Evolutionary conservation across 2,888 invertebrate species (phyloP).

Genomic region (Andrena fulva): DNA sequence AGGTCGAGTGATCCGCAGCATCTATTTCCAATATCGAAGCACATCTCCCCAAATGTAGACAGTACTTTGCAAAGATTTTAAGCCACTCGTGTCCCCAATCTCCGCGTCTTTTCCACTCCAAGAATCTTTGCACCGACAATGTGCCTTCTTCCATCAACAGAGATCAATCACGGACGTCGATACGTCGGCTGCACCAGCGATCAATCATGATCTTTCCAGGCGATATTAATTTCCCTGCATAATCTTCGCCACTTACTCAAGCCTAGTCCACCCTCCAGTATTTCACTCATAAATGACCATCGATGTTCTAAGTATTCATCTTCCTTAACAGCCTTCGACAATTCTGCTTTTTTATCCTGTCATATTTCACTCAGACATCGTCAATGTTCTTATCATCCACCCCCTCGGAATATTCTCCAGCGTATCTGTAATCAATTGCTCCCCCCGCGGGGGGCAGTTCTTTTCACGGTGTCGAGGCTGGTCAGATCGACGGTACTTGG

Average conservation of each 20-base stretch:
- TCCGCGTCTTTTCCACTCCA: background rate
- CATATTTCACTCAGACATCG: slow-evolving; percentile 32
- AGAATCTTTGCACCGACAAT: slow-evolving; percentile 12
- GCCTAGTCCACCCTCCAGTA: background rate
- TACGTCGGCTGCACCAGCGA: background rate
- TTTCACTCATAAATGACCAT: background rate
- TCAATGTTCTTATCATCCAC: slow-evolving; percentile 36
- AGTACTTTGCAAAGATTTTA: background rate
- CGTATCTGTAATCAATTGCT: slow-evolving; percentile 46
- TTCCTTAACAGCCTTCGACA: background rate
- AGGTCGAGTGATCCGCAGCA: slow-evolving; percentile 35
- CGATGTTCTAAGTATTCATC: background rate
- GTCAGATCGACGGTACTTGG: slow-evolving; percentile 38
- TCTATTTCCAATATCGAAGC: slow-evolving; percentile 35
- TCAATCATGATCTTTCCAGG: slow-evolving; percentile 35
- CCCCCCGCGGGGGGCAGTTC: background rate
- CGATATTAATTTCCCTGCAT: slow-evolving; percentile 13
- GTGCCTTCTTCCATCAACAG: slow-evolving; percentile 6
- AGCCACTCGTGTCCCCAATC: slow-evolving; percentile 13
- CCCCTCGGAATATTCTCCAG: slow-evolving; percentile 28
- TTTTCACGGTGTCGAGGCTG: slow-evolving; percentile 23
- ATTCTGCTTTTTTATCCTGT: slow-evolving; percentile 10
- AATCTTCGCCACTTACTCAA: background rate
- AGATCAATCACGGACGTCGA: slow-evolving; percentile 45
- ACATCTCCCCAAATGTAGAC: background rate